Percentiles rank a stretch among this genome's conserved stretches.
Conservation (phyloP, 2,797 vertebrate species). For the Sandelia bainsii region DNA sequence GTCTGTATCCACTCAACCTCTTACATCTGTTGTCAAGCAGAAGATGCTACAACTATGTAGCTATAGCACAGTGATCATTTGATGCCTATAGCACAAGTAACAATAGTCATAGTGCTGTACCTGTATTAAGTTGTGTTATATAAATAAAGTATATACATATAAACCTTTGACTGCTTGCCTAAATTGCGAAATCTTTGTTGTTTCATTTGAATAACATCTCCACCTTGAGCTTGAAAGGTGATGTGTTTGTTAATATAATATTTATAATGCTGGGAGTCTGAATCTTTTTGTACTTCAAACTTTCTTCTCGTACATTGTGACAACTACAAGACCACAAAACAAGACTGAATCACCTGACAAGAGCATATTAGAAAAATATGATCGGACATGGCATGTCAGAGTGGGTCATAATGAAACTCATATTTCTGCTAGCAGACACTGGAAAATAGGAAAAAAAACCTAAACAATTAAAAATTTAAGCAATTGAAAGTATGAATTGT, state of each 20-base stretch:
- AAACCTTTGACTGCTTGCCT: too few relatives aligned
- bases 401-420: too few relatives aligned
- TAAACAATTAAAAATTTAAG: constrained; percentile 1
- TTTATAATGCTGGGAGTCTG: neutral
- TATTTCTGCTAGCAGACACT: too few relatives aligned
- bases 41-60: neutral
- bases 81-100: neutral
- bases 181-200: neutral
- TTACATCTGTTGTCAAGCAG: neutral
- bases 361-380: too few relatives aligned
- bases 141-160: too few relatives aligned
- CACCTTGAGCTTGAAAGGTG: neutral
- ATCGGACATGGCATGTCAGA: too few relatives aligned
- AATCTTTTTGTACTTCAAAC: neutral
- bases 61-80: neutral
- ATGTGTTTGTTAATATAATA: constrained; percentile 2
- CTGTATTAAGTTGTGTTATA: neutral
- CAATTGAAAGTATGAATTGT: constrained; percentile 3
- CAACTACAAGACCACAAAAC: neutral
- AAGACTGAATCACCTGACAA: too few relatives aligned
- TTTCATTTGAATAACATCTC: too few relatives aligned
- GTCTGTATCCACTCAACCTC: constrained; percentile 16
- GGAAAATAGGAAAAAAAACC: neutral
- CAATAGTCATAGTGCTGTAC: neutral
- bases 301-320: neutral